phyloP scores from a whole-genome alignment of 2,888 invertebrate species.

The Pilophorus perplexus region DNA sequence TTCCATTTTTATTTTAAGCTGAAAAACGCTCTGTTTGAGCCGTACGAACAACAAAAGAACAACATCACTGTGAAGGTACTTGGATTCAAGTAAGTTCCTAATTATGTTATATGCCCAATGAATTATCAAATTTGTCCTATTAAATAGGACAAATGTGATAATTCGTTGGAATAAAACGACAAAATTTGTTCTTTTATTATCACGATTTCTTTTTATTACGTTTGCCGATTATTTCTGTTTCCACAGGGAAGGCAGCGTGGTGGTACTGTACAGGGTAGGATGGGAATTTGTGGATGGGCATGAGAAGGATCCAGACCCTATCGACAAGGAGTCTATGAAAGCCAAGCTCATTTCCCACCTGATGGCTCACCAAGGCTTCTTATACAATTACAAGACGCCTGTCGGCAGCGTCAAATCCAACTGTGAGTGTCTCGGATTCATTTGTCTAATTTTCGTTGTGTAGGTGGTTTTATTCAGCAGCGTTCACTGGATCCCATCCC shows the following conservation, averaged over 20 bases:
- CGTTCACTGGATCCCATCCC: too few relatives aligned
- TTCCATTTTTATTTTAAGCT: conserved; percentile 52
- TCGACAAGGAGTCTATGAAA: conserved; percentile 56
- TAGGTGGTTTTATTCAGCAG: not conserved
- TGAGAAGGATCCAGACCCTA: conserved; percentile 55
- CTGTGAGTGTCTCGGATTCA: conserved; percentile 45
- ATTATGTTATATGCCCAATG: not conserved
- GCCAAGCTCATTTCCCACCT: conserved; percentile 57
- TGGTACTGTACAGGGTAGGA: conserved; percentile 64
- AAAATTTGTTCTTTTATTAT: too few relatives aligned
- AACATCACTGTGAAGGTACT: conserved; percentile 62
- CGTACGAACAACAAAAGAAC: conserved; percentile 57
- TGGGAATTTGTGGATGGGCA: conserved; percentile 61
- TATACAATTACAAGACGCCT: conserved; percentile 55
- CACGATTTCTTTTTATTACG: not conserved
- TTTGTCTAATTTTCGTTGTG: too few relatives aligned
- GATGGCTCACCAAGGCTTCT: conserved; percentile 56
- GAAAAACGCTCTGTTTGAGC: conserved; percentile 59
- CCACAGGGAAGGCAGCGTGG: conserved; percentile 65
- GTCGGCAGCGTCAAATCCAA: conserved; percentile 58
- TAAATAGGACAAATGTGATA: too few relatives aligned
- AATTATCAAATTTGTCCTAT: too few relatives aligned
- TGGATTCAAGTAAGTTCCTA: conserved; percentile 59
- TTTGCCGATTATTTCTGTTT: not conserved
- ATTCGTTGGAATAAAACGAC: too few relatives aligned